Evolutionary conservation across 2,113 vertebrate genomes (phyloP).

Genomic region (Chroicocephalus ridibundus): DNA sequence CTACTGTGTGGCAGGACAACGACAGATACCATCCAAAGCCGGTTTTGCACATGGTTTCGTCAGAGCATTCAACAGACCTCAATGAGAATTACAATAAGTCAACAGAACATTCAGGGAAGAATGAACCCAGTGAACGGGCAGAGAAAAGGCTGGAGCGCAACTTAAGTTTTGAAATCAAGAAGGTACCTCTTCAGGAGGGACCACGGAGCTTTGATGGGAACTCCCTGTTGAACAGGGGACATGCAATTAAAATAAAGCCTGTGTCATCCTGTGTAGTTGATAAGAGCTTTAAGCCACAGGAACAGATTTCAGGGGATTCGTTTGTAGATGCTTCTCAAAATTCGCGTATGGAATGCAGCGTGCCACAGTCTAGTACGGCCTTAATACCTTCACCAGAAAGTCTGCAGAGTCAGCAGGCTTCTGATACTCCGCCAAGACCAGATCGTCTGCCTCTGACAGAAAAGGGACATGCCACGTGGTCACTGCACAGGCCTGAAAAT

Average conservation of each 20-base stretch:
- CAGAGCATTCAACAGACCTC: constrained; percentile 83
- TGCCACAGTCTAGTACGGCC: constrained; percentile 45
- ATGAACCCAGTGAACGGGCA: constrained; percentile 57
- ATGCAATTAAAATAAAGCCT: constrained; percentile 87
- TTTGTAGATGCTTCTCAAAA: constrained; percentile 67
- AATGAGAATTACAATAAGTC: constrained; percentile 91
- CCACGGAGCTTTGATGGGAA: constrained; percentile 92
- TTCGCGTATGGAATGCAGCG: constrained; percentile 64
- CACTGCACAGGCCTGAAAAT: constrained; percentile 73
- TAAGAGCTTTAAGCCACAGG: constrained; percentile 70
- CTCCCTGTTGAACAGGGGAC: constrained; percentile 81
- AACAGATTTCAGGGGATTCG: constrained; percentile 81
- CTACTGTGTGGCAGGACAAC: constrained; percentile 92
- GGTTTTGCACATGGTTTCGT: constrained; percentile 87
- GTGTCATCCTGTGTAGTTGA: constrained; percentile 62
- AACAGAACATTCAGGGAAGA: constrained; percentile 71
- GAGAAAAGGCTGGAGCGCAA: constrained; percentile 87
- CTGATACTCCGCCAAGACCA: constrained; percentile 78
- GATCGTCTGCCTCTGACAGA: constrained; percentile 86
- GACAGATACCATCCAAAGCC: constrained; percentile 98
- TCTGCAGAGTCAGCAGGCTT: constrained; percentile 46
- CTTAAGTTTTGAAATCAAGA: constrained; percentile 95
- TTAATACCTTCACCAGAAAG: constrained; percentile 41
- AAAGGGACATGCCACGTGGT: constrained; percentile 79
- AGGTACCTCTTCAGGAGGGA: constrained; percentile 92